A percentile compares a stretch with the other conserved stretches of the same genome.
Conservation (phyloP, 64 coral and sea anemone genomes). For the Actinia tenebrosa region DNA sequence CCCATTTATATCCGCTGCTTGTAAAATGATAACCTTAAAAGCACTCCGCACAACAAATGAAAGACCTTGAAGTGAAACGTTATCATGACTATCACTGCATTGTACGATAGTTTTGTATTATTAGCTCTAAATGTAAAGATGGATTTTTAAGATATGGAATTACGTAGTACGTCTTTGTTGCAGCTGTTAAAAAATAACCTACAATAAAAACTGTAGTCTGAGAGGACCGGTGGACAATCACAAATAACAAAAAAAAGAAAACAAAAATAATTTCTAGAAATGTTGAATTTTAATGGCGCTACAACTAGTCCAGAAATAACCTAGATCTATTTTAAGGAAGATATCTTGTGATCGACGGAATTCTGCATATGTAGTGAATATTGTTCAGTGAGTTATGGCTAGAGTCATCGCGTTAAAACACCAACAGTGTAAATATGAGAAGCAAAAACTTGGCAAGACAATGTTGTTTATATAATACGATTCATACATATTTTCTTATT, state of each 20-base stretch:
- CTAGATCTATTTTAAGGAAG: background rate
- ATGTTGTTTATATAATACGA: too few species aligned
- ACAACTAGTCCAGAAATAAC: background rate
- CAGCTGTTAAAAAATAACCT: background rate
- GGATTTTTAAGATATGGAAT: background rate
- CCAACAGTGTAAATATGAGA: too few species aligned
- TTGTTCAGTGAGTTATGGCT: too few species aligned
- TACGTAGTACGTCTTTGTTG: background rate
- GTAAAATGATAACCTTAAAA: conserved; percentile 2
- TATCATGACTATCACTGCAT: background rate
- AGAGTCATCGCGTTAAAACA: too few species aligned
- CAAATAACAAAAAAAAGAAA: background rate
- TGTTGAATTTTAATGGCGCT: background rate
- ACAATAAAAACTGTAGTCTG: background rate
- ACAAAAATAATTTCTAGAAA: background rate
- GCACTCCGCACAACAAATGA: background rate
- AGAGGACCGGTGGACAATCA: background rate
- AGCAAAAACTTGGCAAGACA: too few species aligned
- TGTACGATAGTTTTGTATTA: background rate
- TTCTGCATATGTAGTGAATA: too few species aligned
- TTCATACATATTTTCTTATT: too few species aligned
- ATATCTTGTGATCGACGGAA: too few species aligned
- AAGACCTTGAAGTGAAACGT: conserved; percentile 8
- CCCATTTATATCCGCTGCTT: background rate
- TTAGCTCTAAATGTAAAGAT: conserved; percentile 15